Conservation (phyloP, 1,140 invertebrate species). For the Trachymyrmex septentrionalis region DNA sequence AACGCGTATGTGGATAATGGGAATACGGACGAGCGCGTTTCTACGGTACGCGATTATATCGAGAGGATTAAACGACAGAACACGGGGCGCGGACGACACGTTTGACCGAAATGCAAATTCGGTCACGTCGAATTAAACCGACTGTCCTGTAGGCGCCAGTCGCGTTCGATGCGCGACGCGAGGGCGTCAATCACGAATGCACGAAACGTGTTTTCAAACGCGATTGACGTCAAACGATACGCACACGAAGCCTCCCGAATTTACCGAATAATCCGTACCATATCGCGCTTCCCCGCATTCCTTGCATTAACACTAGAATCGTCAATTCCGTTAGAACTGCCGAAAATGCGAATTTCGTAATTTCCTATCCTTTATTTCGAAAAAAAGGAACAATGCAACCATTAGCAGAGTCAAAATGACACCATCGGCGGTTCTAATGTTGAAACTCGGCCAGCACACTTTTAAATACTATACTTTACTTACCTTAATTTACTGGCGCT, state of each 20-base stretch:
- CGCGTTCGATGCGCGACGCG: constrained; percentile 42
- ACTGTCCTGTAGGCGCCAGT: constrained; percentile 65
- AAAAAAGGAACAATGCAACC: no score
- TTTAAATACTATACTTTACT: not conserved
- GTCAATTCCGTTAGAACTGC: no score
- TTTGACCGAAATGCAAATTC: constrained; percentile 71
- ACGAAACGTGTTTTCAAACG: constrained; percentile 47
- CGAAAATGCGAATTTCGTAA: no score
- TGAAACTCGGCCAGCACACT: not conserved
- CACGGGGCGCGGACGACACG: constrained; percentile 38
- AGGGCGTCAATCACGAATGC: constrained; percentile 58
- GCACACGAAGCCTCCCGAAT: constrained; percentile 22
- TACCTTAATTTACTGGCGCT: not conserved
- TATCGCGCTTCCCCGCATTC: not conserved
- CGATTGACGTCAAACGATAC: constrained; percentile 40
- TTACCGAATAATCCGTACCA: constrained; percentile 5
- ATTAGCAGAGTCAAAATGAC: no score
- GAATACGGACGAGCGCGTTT: constrained; percentile 40
- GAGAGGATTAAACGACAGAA: constrained; percentile 45
- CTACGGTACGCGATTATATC: constrained; percentile 28
- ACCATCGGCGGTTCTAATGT: not conserved
- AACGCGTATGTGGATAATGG: constrained; percentile 15
- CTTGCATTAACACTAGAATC: not conserved
- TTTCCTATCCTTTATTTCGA: no score
- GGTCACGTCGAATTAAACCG: constrained; percentile 67